Evolutionary conservation across 2,797 vertebrate genomes (phyloP).

Genomic region (Aulostomus chinensis): DNA sequence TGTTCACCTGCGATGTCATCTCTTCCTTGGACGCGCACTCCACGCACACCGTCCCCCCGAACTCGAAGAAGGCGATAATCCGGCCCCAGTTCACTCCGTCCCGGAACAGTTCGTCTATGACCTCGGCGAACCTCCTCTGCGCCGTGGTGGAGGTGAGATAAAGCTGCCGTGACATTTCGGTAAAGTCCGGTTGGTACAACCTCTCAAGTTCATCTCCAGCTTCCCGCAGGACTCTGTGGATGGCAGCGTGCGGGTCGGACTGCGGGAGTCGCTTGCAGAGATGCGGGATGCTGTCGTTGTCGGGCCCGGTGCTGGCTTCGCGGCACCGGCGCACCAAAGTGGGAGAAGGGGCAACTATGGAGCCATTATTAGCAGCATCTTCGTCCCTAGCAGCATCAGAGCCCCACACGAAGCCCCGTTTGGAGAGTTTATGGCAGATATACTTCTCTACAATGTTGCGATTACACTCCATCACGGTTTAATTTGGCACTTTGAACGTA

Average conservation of each 20-base stretch:
- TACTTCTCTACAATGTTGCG: conserved; percentile 94
- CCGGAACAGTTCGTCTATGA: conserved; percentile 97
- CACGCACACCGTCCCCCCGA: conserved; percentile 93
- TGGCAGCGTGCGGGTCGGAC: conserved; percentile 70
- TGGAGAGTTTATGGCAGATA: conserved; percentile 94
- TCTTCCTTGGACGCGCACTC: conserved; percentile 93
- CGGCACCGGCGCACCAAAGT: conserved; percentile 67
- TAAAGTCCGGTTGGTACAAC: conserved; percentile 92
- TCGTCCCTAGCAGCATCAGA: conserved; percentile 61
- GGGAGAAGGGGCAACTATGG: conserved; percentile 57
- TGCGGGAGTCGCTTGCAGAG: conserved; percentile 39
- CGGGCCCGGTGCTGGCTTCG: conserved; percentile 53
- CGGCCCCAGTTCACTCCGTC: conserved; percentile 98
- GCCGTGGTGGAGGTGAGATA: conserved; percentile 90
- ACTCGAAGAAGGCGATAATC: conserved; percentile 98
- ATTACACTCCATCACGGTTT: conserved; percentile 81
- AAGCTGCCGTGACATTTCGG: conserved; percentile 94
- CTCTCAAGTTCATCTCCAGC: conserved; percentile 94
- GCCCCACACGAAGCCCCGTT: conserved; percentile 90
- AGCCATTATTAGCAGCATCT: conserved; percentile 71
- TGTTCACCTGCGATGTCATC: conserved; percentile 91
- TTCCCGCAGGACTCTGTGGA: conserved; percentile 89
- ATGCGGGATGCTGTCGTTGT: conserved; percentile 41
- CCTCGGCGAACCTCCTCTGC: conserved; percentile 89
- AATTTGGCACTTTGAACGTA: conserved; percentile 53